These are phyloP conservation scores for Ia io DNA, from an alignment of 2,113 vertebrate genomes.

Conservation along the genomic window DNA sequence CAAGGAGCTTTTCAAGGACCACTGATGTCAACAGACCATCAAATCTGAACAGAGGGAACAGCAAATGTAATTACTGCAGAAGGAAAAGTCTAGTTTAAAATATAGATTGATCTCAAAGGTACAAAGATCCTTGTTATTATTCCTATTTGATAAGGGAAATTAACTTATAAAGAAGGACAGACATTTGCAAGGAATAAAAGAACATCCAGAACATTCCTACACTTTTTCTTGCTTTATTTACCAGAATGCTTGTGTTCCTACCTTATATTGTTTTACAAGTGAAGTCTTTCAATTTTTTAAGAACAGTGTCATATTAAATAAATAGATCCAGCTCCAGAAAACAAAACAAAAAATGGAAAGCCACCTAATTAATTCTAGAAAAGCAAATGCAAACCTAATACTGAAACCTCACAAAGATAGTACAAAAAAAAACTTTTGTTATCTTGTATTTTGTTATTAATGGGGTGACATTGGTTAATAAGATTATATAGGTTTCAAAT, in stretches of 20 bases:
- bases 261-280: background rate
- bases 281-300: background rate
- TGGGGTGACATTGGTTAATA: background rate
- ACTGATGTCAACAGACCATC: slow-evolving; percentile 37
- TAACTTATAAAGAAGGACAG: slow-evolving; percentile 26
- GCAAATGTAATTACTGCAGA: slow-evolving; percentile 44
- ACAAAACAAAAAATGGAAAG: background rate
- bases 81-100: slow-evolving; percentile 53
- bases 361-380: slow-evolving; percentile 18
- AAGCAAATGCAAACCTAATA: background rate
- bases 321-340: background rate
- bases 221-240: slow-evolving; percentile 27
- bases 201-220: background rate
- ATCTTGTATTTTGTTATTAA: background rate
- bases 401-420: background rate
- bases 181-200: background rate
- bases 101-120: slow-evolving; percentile 22
- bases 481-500: background rate
- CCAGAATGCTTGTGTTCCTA: background rate
- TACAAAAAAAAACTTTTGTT: background rate
- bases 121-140: slow-evolving; percentile 30
- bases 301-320: background rate
- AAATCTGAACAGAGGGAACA: slow-evolving; percentile 27
- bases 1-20: slow-evolving; percentile 43
- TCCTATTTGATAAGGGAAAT: slow-evolving; percentile 30